These are phyloP conservation scores for Trachymyrmex cornetzi DNA, from an alignment of 1,140 invertebrate genomes.

Conservation along the genomic window DNA sequence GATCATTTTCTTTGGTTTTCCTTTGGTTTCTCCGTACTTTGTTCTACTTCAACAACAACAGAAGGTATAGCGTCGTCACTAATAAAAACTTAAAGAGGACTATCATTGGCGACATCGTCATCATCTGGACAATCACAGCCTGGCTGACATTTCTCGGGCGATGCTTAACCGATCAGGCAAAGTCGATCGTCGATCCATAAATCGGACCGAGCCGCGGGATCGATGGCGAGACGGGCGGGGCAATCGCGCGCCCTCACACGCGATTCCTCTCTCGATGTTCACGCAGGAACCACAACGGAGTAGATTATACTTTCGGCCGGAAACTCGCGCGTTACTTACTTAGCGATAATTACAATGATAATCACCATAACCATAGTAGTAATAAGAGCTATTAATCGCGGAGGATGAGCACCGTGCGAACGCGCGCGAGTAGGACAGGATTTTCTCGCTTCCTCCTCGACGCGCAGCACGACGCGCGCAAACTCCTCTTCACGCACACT, in stretches of 20 bases:
- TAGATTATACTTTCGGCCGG: conserved; percentile 68
- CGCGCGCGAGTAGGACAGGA: conserved; percentile 19
- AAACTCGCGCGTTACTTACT: conserved; percentile 65
- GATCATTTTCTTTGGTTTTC: conserved; percentile 31
- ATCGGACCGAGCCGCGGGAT: conserved; percentile 45
- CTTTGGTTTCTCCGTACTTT: not conserved
- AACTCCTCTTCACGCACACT: conserved; percentile 19
- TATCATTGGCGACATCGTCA: conserved; percentile 46
- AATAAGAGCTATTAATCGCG: conserved; percentile 59
- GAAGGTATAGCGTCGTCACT: conserved; percentile 13
- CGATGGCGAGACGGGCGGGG: conserved; percentile 47
- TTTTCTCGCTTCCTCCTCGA: conserved; percentile 3
- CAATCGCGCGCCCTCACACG: conserved; percentile 24
- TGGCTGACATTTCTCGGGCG: conserved; percentile 79
- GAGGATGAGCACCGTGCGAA: conserved; percentile 52
- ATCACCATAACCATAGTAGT: conserved; percentile 61
- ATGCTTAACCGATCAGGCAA: conserved; percentile 69
- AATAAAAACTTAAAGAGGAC: conserved; percentile 49
- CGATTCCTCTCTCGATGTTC: conserved; percentile 45
- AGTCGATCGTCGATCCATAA: conserved; percentile 56
- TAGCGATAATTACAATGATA: conserved; percentile 61
- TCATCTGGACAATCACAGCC: conserved; percentile 80
- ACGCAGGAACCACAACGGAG: conserved; percentile 58
- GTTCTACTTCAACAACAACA: conserved; percentile 12
- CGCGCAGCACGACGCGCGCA: conserved; percentile 19